phyloP scores from a whole-genome alignment of 2,888 invertebrate species.

The Dascillus cervinus region DNA sequence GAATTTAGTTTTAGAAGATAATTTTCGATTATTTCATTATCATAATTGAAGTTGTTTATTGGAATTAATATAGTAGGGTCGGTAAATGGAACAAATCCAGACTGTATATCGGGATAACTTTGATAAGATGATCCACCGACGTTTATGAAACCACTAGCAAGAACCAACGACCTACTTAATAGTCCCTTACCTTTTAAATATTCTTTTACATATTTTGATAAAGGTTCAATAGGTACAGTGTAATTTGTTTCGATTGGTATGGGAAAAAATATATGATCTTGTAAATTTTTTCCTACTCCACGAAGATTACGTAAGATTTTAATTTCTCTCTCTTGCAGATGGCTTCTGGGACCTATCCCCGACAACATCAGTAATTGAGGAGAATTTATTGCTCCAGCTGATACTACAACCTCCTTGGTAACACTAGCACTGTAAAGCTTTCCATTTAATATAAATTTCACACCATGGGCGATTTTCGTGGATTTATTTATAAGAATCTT shows the following conservation, averaged over 20 bases:
- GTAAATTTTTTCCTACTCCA: constrained; percentile 21
- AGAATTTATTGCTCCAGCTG: constrained; percentile 66
- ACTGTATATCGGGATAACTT: constrained; percentile 14
- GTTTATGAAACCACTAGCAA: too few relatives aligned
- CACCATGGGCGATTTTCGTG: constrained; percentile 47
- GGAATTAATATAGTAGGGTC: too few relatives aligned
- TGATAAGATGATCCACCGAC: too few relatives aligned
- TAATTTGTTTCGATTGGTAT: constrained; percentile 15
- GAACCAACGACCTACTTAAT: too few relatives aligned
- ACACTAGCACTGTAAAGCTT: constrained; percentile 45
- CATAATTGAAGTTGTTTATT: too few relatives aligned
- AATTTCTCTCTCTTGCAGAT: constrained; percentile 20
- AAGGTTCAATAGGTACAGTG: constrained; percentile 3
- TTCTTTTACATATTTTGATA: constrained; percentile 13
- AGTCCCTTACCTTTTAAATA: constrained; percentile 20
- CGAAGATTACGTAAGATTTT: constrained; percentile 20
- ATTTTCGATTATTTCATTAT: too few relatives aligned
- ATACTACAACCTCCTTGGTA: constrained; percentile 61
- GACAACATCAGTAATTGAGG: constrained; percentile 28
- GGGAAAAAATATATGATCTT: constrained; percentile 25
- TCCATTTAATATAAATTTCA: constrained; percentile 46
- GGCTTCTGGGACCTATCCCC: constrained; percentile 26
- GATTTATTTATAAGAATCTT: constrained; percentile 48
- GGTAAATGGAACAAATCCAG: constrained; percentile 13
- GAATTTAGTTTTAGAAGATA: too few relatives aligned